Conservation (phyloP, 2,113 vertebrate genomes). For the Tragelaphus buxtoni region DNA sequence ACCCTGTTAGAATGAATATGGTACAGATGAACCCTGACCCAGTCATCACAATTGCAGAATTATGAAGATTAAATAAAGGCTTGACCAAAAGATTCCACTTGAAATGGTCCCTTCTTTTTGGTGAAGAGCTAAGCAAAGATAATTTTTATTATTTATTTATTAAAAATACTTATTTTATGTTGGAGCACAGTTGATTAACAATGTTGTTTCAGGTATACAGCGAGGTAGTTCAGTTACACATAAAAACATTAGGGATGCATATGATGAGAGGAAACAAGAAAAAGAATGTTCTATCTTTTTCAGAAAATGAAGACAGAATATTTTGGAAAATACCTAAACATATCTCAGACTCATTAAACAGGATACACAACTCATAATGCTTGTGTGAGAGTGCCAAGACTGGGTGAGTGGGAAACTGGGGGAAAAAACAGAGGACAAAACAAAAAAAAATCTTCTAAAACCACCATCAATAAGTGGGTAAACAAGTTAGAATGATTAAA, state of each 20-base stretch:
- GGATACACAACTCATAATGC: neutral
- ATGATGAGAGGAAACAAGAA: neutral
- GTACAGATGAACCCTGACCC: conserved; percentile 54
- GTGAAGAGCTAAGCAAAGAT: conserved; percentile 45
- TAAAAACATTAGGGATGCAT: neutral
- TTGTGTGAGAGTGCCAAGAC: neutral
- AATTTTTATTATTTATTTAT: neutral
- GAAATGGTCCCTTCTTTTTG: conserved; percentile 53
- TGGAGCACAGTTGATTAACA: neutral
- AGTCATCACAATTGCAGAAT: conserved; percentile 39
- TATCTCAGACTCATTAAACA: conserved; percentile 43
- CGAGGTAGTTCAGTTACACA: neutral
- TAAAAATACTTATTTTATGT: neutral
- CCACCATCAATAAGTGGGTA: neutral
- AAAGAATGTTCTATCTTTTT: conserved; percentile 50
- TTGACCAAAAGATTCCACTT: conserved; percentile 47
- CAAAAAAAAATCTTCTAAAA: neutral
- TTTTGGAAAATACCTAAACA: neutral
- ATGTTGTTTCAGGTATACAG: neutral
- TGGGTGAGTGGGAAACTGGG: neutral
- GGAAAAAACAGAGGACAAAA: neutral
- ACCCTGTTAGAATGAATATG: conserved; percentile 32
- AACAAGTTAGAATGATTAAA: neutral
- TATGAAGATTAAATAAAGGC: conserved; percentile 59
- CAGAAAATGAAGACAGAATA: neutral